These are phyloP conservation scores for Tonatia bakeri DNA, from an alignment of 2,113 vertebrate species.

Conservation along the genomic window DNA sequence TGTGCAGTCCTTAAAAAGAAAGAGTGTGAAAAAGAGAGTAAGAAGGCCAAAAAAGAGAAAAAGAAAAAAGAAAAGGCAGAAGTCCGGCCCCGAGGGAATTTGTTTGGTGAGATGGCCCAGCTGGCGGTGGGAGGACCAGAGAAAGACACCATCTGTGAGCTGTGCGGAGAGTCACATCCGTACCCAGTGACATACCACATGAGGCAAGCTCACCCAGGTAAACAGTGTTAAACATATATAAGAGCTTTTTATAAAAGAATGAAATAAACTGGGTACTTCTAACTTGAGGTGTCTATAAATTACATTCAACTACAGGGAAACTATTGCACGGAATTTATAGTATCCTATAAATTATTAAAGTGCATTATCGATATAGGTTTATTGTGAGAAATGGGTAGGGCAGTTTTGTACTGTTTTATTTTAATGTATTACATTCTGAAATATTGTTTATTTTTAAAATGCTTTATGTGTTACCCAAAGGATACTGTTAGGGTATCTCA, in stretches of 20 bases:
- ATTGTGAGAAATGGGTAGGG: neutral
- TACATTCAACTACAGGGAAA: neutral
- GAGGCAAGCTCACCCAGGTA: slow-evolving; percentile 98
- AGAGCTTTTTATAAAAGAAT: neutral
- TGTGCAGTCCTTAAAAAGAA: slow-evolving; percentile 98
- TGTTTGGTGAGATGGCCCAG: slow-evolving; percentile 99
- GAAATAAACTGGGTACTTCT: neutral
- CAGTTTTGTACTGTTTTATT: neutral
- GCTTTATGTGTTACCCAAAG: neutral
- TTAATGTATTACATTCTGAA: neutral
- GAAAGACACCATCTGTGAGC: slow-evolving; percentile 98
- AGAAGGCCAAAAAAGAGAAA: slow-evolving; percentile 97
- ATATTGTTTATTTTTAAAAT: neutral
- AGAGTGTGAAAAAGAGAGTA: slow-evolving; percentile 94
- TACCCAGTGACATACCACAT: slow-evolving; percentile 99
- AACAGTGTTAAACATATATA: neutral
- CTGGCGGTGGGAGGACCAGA: slow-evolving; percentile 97
- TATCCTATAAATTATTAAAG: neutral
- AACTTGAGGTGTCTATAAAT: neutral
- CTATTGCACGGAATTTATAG: neutral
- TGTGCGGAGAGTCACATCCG: slow-evolving; percentile 97
- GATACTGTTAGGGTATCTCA: neutral
- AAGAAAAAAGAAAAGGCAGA: slow-evolving; percentile 98
- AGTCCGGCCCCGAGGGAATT: slow-evolving; percentile 93
- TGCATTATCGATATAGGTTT: neutral